Evolutionary conservation across 2,888 invertebrate genomes (phyloP).

Genomic region (Gonocerus acuteangulatus): DNA sequence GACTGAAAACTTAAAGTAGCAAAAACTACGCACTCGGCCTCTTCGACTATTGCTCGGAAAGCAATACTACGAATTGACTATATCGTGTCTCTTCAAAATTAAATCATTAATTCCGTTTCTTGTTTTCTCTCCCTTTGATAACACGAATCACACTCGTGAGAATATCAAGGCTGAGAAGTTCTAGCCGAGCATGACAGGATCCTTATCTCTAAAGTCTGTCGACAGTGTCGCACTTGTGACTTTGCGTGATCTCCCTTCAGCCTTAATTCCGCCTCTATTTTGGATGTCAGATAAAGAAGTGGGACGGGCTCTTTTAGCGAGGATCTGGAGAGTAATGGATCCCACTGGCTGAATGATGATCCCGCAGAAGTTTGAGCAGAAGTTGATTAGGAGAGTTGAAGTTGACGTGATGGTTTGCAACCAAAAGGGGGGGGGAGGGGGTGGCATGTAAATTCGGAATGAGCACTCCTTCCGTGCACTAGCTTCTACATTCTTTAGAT

Average conservation of each 20-base stretch:
- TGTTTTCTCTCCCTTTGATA: no score
- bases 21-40: no score
- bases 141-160: no score
- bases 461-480: constrained; percentile 9
- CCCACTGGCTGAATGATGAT: neutral
- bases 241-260: neutral
- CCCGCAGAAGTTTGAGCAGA: neutral
- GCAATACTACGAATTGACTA: no score
- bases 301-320: neutral
- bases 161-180: no score
- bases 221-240: neutral
- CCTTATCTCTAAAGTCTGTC: neutral
- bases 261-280: neutral
- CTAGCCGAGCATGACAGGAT: neutral
- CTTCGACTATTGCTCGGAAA: no score
- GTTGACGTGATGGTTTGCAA: neutral
- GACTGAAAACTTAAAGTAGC: no score
- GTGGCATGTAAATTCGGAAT: constrained; percentile 12
- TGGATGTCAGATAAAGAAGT: neutral
- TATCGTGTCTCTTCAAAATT: no score
- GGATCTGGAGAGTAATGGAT: neutral
- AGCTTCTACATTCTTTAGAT: constrained; percentile 3
- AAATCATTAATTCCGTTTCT: no score
- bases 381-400: neutral
- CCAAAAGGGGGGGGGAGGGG: neutral